Conservation (phyloP, 2,113 vertebrate genomes). For the Entelurus aequoreus region DNA sequence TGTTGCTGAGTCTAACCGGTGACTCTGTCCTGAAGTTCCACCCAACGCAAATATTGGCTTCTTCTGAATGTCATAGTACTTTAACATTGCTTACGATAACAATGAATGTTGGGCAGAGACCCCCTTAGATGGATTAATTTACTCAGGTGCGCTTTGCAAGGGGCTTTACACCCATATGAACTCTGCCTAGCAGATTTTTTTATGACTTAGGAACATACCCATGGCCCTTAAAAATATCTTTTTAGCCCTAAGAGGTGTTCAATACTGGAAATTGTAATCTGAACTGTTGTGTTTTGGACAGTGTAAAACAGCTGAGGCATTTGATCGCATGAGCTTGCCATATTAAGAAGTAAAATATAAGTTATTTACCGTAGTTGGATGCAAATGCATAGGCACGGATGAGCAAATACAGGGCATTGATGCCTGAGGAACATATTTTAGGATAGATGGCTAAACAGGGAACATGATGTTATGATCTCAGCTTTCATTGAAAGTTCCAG, state of each 20-base stretch:
- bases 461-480: not conserved
- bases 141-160: not conserved
- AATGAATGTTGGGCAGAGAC: too few species aligned
- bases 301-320: not conserved
- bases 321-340: conserved; percentile 4
- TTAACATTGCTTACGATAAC: too few species aligned
- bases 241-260: not conserved
- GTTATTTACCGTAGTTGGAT: not conserved
- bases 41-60: too few species aligned
- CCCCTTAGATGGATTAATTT: too few species aligned
- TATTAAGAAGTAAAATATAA: conserved; percentile 8
- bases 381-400: not conserved
- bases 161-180: not conserved
- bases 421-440: not conserved
- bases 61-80: too few species aligned
- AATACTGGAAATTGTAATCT: not conserved
- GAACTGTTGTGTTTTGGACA: not conserved
- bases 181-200: not conserved
- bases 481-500: conserved; percentile 21
- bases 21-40: too few species aligned
- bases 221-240: not conserved
- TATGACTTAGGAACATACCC: not conserved
- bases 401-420: not conserved
- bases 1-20: too few species aligned
- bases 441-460: not conserved